These are phyloP conservation scores for Micrasema minimum DNA, from an alignment of 1,140 invertebrate species.

Conservation along the genomic window DNA sequence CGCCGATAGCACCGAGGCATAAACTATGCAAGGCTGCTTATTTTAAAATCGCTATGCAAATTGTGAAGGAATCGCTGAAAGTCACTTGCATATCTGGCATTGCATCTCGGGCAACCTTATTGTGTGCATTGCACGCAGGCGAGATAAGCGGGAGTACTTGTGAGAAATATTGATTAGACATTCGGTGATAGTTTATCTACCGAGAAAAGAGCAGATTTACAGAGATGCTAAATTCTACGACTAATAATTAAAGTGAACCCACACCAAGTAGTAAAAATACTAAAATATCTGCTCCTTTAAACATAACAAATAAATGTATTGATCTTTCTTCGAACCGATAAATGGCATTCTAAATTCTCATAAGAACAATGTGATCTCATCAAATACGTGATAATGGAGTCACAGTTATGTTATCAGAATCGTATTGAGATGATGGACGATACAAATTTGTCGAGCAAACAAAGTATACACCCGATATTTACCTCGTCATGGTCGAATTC, in stretches of 20 bases:
- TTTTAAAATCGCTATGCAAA: conserved; percentile 51
- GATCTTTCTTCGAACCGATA: no score
- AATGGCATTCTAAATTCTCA: not conserved
- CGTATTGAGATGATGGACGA: conserved; percentile 34
- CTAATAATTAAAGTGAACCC: no score
- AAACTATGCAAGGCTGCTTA: conserved; percentile 46
- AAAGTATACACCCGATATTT: conserved; percentile 39
- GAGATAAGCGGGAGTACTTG: conserved; percentile 10
- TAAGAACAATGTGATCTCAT: conserved; percentile 33
- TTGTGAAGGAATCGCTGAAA: conserved; percentile 44
- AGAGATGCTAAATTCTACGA: no score
- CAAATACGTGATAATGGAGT: conserved; percentile 38
- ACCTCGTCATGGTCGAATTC: conserved; percentile 37
- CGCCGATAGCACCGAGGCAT: conserved; percentile 42
- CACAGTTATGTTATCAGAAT: conserved; percentile 43
- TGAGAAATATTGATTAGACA: conserved; percentile 33
- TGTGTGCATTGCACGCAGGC: conserved; percentile 13
- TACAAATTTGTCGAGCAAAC: conserved; percentile 42
- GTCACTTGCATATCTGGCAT: conserved; percentile 31
- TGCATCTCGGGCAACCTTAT: conserved; percentile 32
- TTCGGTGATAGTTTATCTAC: no score
- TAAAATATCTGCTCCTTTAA: no score
- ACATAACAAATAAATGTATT: no score
- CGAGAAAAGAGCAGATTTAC: no score
- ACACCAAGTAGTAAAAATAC: no score